phyloP scores from a whole-genome alignment of 2,888 invertebrate species.

The Diarsia brunnea region DNA sequence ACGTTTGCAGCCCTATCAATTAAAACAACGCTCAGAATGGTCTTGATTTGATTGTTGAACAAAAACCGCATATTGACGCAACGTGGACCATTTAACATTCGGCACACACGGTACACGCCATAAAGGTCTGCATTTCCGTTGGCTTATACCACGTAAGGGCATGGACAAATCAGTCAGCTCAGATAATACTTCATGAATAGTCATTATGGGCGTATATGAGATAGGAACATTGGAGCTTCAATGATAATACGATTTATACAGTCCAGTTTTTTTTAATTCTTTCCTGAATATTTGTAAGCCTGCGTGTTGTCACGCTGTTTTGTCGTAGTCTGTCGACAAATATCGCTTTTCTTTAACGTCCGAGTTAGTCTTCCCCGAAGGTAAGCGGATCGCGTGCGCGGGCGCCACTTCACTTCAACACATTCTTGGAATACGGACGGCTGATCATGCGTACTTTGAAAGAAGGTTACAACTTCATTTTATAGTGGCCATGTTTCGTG shows the following conservation, averaged over 20 bases:
- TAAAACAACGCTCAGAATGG: slow-evolving; percentile 32
- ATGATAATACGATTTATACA: slow-evolving; percentile 40
- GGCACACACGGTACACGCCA: slow-evolving; percentile 77
- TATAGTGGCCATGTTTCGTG: slow-evolving; percentile 18
- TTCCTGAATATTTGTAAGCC: slow-evolving; percentile 47
- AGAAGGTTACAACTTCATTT: slow-evolving; percentile 49
- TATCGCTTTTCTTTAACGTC: slow-evolving; percentile 65
- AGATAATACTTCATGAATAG: slow-evolving; percentile 83
- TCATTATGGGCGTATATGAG: slow-evolving; percentile 60
- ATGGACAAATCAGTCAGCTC: slow-evolving; percentile 80
- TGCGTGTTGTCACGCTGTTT: slow-evolving; percentile 59
- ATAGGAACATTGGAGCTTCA: slow-evolving; percentile 33
- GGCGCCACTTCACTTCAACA: slow-evolving; percentile 64
- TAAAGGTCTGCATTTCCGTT: slow-evolving; percentile 85
- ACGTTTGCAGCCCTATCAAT: slow-evolving; percentile 50
- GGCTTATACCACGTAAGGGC: slow-evolving; percentile 77
- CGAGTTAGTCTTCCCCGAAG: slow-evolving; percentile 73
- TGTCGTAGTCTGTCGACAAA: slow-evolving; percentile 59
- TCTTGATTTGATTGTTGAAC: slow-evolving; percentile 57
- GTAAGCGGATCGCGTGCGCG: slow-evolving; percentile 74
- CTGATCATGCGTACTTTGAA: slow-evolving; percentile 58
- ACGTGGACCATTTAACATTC: slow-evolving; percentile 78
- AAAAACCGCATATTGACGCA: slow-evolving; percentile 76
- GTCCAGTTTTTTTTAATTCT: slow-evolving; percentile 26
- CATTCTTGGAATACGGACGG: slow-evolving; percentile 70